Evolutionary conservation across 2,888 invertebrate species (phyloP).

Genomic region (Sesia bembeciformis): DNA sequence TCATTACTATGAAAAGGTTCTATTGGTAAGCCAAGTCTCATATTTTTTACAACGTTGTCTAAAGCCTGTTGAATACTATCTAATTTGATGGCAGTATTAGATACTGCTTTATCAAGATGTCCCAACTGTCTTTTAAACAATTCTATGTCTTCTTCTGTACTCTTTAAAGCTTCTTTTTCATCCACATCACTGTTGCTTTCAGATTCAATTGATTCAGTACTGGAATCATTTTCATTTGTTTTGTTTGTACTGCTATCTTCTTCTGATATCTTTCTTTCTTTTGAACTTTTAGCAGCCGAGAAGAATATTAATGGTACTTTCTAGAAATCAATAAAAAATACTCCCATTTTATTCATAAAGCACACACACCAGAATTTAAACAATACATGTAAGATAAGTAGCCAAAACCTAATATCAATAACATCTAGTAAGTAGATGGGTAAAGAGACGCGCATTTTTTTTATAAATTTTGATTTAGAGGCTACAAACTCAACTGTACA

Average conservation of each 20-base stretch:
- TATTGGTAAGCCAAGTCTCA: slow-evolving; percentile 45
- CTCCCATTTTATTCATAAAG: too few relatives aligned
- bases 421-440: too few relatives aligned
- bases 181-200: slow-evolving; percentile 25
- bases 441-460: too few relatives aligned
- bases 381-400: too few relatives aligned
- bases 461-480: too few relatives aligned
- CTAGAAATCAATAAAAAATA: slow-evolving; percentile 20
- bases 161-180: slow-evolving; percentile 32
- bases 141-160: slow-evolving; percentile 53
- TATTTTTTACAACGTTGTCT: slow-evolving; percentile 49
- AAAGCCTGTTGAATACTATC: slow-evolving; percentile 69
- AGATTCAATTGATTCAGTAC: slow-evolving; percentile 43
- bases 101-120: slow-evolving; percentile 68
- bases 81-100: slow-evolving; percentile 70
- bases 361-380: too few relatives aligned
- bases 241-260: slow-evolving; percentile 32
- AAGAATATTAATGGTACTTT: slow-evolving; percentile 89
- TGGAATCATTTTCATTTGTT: slow-evolving; percentile 21
- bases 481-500: too few relatives aligned
- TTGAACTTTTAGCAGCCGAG: slow-evolving; percentile 83
- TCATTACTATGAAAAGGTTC: slow-evolving; percentile 23
- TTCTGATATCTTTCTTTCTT: slow-evolving; percentile 60
- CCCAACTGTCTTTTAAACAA: slow-evolving; percentile 66
- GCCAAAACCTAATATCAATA: too few relatives aligned